Evolutionary conservation across 1,140 invertebrate genomes (phyloP).

Genomic region (Ctenoplectra terminalis): DNA sequence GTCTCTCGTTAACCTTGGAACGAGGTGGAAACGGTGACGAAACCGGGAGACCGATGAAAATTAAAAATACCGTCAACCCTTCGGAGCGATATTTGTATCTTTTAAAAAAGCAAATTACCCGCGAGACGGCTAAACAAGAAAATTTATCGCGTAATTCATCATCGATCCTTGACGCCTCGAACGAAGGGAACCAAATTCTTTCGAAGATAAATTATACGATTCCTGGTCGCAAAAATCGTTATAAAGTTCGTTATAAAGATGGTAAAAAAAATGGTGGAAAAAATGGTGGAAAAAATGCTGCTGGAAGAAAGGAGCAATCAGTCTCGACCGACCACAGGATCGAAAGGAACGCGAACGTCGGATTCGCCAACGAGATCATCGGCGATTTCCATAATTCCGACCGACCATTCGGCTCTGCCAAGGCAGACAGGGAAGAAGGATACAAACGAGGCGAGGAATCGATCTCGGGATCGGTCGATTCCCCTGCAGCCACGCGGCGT

Average conservation of each 20-base stretch:
- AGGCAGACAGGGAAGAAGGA: background rate
- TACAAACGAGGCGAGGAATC: background rate
- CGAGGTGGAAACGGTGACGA: background rate
- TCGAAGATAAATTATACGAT: too few relatives aligned
- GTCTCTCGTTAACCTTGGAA: background rate
- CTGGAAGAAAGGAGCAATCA: background rate
- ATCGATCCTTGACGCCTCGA: too few relatives aligned
- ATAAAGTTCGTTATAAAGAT: too few relatives aligned
- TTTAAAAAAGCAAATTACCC: background rate
- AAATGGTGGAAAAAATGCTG: too few relatives aligned
- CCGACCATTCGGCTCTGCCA: background rate
- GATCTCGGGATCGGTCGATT: background rate
- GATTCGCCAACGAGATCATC: background rate
- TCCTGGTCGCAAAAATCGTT: too few relatives aligned
- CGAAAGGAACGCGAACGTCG: background rate
- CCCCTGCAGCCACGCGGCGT: background rate
- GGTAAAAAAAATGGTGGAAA: too few relatives aligned
- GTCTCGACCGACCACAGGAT: background rate
- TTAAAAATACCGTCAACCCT: background rate
- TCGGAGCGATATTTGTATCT: background rate
- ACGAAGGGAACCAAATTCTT: too few relatives aligned
- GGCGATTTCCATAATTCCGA: constrained; percentile 19
- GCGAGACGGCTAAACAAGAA: too few relatives aligned
- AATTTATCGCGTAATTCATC: too few relatives aligned
- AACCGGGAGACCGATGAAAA: background rate